Evolutionary conservation across 2,888 invertebrate species (phyloP).

Genomic region (Cryptus armator): DNA sequence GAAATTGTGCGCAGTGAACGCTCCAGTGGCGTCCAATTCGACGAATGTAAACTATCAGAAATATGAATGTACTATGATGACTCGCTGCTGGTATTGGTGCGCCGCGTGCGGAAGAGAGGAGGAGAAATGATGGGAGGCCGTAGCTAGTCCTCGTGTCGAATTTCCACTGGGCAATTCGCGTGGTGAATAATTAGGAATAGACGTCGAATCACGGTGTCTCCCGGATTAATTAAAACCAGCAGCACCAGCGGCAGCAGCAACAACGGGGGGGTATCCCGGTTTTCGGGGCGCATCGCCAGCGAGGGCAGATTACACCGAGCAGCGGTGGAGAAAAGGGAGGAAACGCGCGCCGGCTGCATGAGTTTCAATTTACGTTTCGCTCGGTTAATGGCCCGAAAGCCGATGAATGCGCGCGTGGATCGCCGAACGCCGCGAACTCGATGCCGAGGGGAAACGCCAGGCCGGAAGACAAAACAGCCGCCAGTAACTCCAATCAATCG

Average conservation of each 20-base stretch:
- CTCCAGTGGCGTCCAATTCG: neutral
- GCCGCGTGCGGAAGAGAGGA: conserved; percentile 10
- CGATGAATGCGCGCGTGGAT: conserved; percentile 74
- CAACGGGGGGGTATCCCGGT: conserved; percentile 54
- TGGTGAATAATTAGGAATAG: conserved; percentile 73
- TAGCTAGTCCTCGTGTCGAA: conserved; percentile 56
- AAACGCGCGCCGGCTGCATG: conserved; percentile 72
- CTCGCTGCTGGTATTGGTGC: neutral
- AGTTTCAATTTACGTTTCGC: conserved; percentile 77
- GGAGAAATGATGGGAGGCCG: conserved; percentile 30
- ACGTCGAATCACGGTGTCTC: conserved; percentile 71
- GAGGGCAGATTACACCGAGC: conserved; percentile 68
- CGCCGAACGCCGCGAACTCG: conserved; percentile 71
- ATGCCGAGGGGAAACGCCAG: conserved; percentile 69
- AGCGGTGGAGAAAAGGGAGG: conserved; percentile 64
- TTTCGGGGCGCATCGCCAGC: conserved; percentile 70
- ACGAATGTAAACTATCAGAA: neutral
- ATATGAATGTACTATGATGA: conserved; percentile 2
- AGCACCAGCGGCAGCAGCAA: conserved; percentile 64
- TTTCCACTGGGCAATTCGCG: conserved; percentile 69
- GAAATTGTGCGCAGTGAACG: neutral
- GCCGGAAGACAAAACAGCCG: conserved; percentile 73
- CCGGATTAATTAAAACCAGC: conserved; percentile 73
- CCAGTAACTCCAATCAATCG: conserved; percentile 73
- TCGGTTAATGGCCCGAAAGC: conserved; percentile 75